Base-by-base conservation (phyloP, 1,140 invertebrate genomes). In the Listronotus oregonensis region DNA sequence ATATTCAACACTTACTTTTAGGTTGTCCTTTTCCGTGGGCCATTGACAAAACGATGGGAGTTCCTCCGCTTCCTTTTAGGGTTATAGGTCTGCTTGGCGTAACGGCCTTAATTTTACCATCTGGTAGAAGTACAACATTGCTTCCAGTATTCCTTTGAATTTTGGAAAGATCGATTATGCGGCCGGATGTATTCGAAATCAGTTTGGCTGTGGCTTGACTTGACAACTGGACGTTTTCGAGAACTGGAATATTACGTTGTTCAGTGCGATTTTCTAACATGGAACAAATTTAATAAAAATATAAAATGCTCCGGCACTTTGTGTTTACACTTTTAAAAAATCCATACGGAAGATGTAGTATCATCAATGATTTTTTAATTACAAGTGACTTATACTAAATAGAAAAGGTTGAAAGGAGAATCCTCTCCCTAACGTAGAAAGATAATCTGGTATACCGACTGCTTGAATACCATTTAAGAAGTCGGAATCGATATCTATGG, bases 221-320 rank as follows among this genome's bases (percentile, higher is more conserved):
- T 42, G 62, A 69, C 14, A 77, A 51, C 27, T 69, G 69, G 14
- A 76, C 71, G 49, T 76, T 76, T 69, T 77, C 75, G 18, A 77
- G 59, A 46, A 77, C 76, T 77, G 55, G 3, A 27, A 27, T 27
- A 27, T 27, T 27, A 3, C 21, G 21, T 27, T 1, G 5, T 3
- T 27, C 21, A 27, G 21, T 27, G 5, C 1, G 5, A 27, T 27
- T 1, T 27, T 27, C 21, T 5, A 27, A 27, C 1, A 27, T n/a
- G n/a, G n/a, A n/a, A n/a, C n/a, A n/a, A n/a, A n/a, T n/a, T n/a
- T n/a, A n/a, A n/a, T n/a, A n/a, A n/a, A n/a, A n/a, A n/a, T n/a
- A n/a, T n/a, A n/a, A n/a, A n/a, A n/a, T n/a, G n/a, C n/a, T n/a
- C n/a, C n/a, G n/a, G n/a, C n/a, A n/a, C n/a, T n/a, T n/a, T n/a